Evolutionary conservation across 2,113 vertebrate species (phyloP), one percentile per base, ranked within the genome.

Genomic region (Embiotoca jacksoni): DNA sequence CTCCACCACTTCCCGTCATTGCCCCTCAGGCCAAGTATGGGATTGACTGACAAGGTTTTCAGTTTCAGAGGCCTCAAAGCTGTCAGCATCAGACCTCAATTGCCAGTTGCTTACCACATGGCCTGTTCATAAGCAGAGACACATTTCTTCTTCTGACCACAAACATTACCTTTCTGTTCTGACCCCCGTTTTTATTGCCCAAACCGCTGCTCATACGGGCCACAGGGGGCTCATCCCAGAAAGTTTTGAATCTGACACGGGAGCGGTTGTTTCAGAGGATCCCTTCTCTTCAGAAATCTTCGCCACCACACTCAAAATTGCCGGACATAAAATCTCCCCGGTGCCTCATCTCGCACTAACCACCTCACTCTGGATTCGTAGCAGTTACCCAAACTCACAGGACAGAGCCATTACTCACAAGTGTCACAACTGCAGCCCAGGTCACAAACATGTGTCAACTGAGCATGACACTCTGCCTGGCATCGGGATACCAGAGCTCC

Each of bases 1-100:
- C 60, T 71, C 74, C 30, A 16, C 76, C 4, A 3, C 62, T 81
- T 83, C 75, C 75, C 8, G 7, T 72, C 69, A 60, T 78, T 58
- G 8, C 62, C 70, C 68, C 72, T 60, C 55, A 71, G 82, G 70
- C 88, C 62, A 75, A 80, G 71, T 74, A 58, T 58, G 44, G 71
- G 72, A 72, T 54, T 86, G 87, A 90, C 81, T 88, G 89, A 88
- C 90, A 75, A 63, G 76, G 82, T 84, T 82, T 93, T 86, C 56
- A 73, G 83, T 92, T 92, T 90, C 84, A 84, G 56, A 80, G 59
- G 37, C 83, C 81, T 89, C 87, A 68, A 76, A 88, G 85, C 82
- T 92, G 89, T 92, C 87, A 85, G 33, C 90, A 64, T 83, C 44
- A 72, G 32, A 61, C 82, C 82, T 81, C 71, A 72, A 55, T 79